Percentiles rank a stretch among this genome's conserved stretches.
These are phyloP conservation scores for Neria commutata DNA, from an alignment of 2,888 invertebrate genomes.

Conservation along the genomic window DNA sequence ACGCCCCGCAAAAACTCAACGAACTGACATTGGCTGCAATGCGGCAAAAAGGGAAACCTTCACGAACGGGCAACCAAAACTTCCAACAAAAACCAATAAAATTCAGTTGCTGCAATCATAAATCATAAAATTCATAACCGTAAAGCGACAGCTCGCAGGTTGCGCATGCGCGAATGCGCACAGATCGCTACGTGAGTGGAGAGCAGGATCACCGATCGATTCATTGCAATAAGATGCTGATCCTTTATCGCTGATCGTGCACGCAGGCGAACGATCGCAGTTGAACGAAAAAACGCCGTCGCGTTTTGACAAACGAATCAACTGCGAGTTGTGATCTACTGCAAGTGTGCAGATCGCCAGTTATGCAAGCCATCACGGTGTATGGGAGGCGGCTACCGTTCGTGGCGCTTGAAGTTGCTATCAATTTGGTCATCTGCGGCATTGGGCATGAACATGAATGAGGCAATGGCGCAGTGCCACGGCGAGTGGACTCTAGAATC, in stretches of 20 bases:
- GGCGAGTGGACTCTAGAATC: neutral
- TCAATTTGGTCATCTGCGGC: slow-evolving; percentile 44
- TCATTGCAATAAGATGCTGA: slow-evolving; percentile 2
- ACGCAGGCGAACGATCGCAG: slow-evolving; percentile 16
- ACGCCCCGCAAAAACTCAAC: neutral
- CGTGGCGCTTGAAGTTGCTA: slow-evolving; percentile 49
- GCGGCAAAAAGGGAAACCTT: slow-evolving; percentile 6
- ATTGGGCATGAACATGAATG: too few relatives aligned
- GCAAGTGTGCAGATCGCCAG: slow-evolving; percentile 21
- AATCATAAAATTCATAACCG: slow-evolving; percentile 60
- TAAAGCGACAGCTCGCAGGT: slow-evolving; percentile 48
- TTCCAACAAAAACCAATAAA: slow-evolving; percentile 51
- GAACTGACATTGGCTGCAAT: neutral
- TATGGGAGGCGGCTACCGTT: slow-evolving; percentile 21
- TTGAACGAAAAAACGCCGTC: neutral
- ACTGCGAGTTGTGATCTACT: slow-evolving; percentile 45
- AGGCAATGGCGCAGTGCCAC: neutral
- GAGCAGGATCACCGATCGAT: slow-evolving; percentile 34
- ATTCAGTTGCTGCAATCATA: slow-evolving; percentile 52
- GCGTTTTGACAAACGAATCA: slow-evolving; percentile 12
- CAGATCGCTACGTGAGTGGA: slow-evolving; percentile 43
- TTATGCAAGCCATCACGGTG: too few relatives aligned
- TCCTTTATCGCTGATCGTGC: slow-evolving; percentile 9
- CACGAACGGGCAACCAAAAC: slow-evolving; percentile 19
- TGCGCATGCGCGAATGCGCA: slow-evolving; percentile 45